Base-by-base conservation (phyloP, 2,113 vertebrate genomes). In the Podarcis cretensis region DNA sequence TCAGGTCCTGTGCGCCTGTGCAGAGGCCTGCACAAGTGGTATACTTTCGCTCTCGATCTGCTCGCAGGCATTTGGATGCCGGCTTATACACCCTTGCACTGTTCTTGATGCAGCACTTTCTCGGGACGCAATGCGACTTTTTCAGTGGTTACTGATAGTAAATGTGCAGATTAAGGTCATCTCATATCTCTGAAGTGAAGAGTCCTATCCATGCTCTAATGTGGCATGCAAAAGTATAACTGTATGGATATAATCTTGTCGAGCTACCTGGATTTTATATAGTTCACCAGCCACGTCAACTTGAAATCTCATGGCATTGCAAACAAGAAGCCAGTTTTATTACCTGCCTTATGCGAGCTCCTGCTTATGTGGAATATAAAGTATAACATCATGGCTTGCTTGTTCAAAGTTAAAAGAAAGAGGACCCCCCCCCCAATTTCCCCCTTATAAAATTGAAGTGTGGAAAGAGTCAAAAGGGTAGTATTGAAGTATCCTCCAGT, bases 391-490 rank as follows among this genome's bases (percentile, higher is more conserved):
- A 86, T 92, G 90, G 89, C 88, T 92, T 92, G 90, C 93, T 95
- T 93, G 81, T 95, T 95, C 94, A 95, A 91, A 92, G 27, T 93
- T 96, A 90, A 82, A 89, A 92, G 66, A 90, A 94, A 91, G 90
- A 91, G 91, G 92, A 91, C 87, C 65, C 90, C 4, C 27, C 86
- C 59, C 40, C 86, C n/a, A 30, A 90, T 71, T n/a, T 48, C 73
- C 88, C 87, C 94, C 32, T 21, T 89, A 78, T 94, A 92, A 92
- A 84, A 89, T 94, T 43, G 89, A 90, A 94, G 94, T 92, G 93
- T 90, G 96, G 89, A 77, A 90, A 77, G 71, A 86, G 91, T 82
- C 83, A 75, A 90, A 78, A 92, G 89, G 69, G 69, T 88, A 2
- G 87, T 95, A 89, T 63, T 74, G 27, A 37, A 37, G 59, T 81